Evolutionary conservation across 2,113 vertebrate genomes (phyloP), one percentile per base, ranked within the genome.

Genomic region (Tragulus kanchil): DNA sequence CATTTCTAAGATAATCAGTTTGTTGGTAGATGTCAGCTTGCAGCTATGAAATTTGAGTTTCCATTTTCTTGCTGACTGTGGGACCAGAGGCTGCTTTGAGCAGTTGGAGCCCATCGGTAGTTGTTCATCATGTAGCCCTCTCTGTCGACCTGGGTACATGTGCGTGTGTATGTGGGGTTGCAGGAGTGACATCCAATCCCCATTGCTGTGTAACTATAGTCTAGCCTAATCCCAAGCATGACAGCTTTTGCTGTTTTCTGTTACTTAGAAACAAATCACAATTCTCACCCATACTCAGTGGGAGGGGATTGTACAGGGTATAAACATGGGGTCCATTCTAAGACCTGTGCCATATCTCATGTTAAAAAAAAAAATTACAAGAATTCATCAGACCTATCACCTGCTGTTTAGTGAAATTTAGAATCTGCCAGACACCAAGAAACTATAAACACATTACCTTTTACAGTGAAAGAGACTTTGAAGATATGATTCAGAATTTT

Each of bases 61-160:
- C 58, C 31, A 14, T 48, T 86, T 82, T 59, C 13, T 96, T 96
- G n/a, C 31, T 96, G 25, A 13, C 28, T 94, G 14, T 90, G 42
- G 50, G 87, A 87, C 26, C 42, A 54, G 48, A 84, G 26, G 21
- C 48, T 45, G 6, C 42, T 73, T 90, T 90, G 15, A 59, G 25
- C 5, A 79, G 31, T 36, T 56, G 42, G 15, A 95, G 23, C 36
- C 69, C 79, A 2, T 25, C n/a, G 28, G 0, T 3, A 79, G 26
- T 69, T 96, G 25, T 26, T 87, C 83, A 52, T 45, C 42, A 87
- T 36, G 52, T 79, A 36, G 16, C 17, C 48, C 25, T 95, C 14
- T 93, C 28, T 26, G 58, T 54, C 42, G 75, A 13, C 16, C 50
- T 17, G 45, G 79, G 92, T 31, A 52, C 10, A 11, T 17, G 28